Base-by-base conservation (phyloP, 1,140 invertebrate species). In the Maniola jurtina region DNA sequence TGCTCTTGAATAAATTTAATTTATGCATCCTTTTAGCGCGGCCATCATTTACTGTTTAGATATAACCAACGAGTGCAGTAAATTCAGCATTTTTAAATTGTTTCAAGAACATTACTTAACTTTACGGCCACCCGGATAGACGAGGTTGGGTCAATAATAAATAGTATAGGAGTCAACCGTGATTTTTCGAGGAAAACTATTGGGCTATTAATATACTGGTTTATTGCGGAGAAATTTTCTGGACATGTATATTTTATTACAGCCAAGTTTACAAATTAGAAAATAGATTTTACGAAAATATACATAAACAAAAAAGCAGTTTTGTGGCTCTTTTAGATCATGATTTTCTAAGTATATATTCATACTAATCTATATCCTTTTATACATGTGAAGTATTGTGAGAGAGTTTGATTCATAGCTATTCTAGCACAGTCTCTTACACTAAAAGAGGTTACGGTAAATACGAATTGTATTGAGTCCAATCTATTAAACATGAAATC, bases 11-110 rank as follows among this genome's bases (percentile, higher is more conserved):
- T 67, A 60, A 25, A 42, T 60, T 47, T 45, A 67, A 62, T 67
- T 67, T 67, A 67, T 59, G 55, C 42, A 16, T 68, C 40, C 60
- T 68, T 68, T 68, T 68, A 68, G 55, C 60, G 58, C 34, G 25
- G 47, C 40, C 59, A 66, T 56, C 42, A 57, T 67, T 38, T 38
- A 38, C 7, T 25, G 25, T 25, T 47, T 58, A 68, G 55, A 36
- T 14, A 36, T 14, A 58, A 59, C 34, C 8, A 35, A 42, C 42
- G 34, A 47, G 33, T 14, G 56, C 47, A 58, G 35, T 59, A 47
- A 60, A 60, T 60, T 60, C 56, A 58, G 58, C 40, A 62, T 57
- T 68, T 57, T 57, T 48, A 62, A 62, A 68, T 47, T 45, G 56
- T 63, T 50, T 60, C 58, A 34, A 15, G 2, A 40, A 6, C 45